Evolutionary conservation across 2,797 vertebrate species (phyloP), one percentile per base, ranked within the genome.

Genomic region (Hydrocynus forskahlii): DNA sequence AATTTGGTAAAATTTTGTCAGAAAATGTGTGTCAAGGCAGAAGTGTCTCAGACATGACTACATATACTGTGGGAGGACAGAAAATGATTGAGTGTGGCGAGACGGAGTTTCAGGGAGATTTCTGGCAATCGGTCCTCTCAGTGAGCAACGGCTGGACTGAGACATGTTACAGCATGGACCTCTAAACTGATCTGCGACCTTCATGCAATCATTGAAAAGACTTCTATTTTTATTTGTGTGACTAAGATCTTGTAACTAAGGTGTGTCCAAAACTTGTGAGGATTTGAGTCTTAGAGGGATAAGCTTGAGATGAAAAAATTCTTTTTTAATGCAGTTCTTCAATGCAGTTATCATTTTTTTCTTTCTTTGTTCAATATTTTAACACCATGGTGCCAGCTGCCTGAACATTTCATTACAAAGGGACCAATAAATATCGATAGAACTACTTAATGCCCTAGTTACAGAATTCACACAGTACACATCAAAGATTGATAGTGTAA

Each of bases 31-130:
- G 75, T 76, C 67, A 81, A 69, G 67, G 45, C 67, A 71, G 48
- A 71, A 43, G 75, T 35, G 59, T 67, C 75, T 77, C 52, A 78
- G 60, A 66, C 75, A 78, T 78, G 75, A 82, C 68, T 67, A 21
- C 68, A 82, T 73, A 57, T 40, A 25, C 40, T 73, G 64, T 78
- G 59, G 81, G 60, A 82, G 50, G 68, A 67, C 38, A 78, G 74
- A 54, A 73, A 78, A 78, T 73, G 4, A 73, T 57, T 67, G n/a
- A 57, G 12, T 35, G 40, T 60, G 75, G 5, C 35, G 54, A 72
- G 67, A 63, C 48, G 40, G 74, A 45, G 38, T 64, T 77, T 64
- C 55, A 48, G 68, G 68, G 59, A 64, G 70, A 64, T 77, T 72
- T 77, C 67, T 40, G 45, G 43, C 54, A 59, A 63, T 52, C 13